These are phyloP conservation scores for Chironomus tentans DNA, from an alignment of 2,888 invertebrate genomes.

Conservation along the genomic window DNA sequence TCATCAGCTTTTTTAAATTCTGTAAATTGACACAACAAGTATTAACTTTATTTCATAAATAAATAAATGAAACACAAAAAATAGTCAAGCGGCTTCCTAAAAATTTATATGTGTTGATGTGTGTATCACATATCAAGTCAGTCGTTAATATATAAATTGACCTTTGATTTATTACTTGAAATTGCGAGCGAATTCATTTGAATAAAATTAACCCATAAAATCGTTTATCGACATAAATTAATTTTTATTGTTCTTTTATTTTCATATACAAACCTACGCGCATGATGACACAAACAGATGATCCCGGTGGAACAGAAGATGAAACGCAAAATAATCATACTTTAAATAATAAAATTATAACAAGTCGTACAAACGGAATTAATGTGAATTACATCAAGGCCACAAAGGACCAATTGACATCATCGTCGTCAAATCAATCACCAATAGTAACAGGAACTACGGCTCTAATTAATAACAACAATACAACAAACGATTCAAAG, in stretches of 20 bases:
- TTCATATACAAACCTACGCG: neutral
- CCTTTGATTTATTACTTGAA: neutral
- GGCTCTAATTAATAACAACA: neutral
- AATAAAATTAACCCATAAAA: slow-evolving; percentile 22
- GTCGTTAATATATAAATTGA: neutral
- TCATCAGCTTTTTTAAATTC: slow-evolving; percentile 4
- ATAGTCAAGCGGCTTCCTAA: neutral
- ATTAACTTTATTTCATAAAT: too few species aligned
- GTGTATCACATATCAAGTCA: neutral
- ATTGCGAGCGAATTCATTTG: neutral
- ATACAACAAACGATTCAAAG: slow-evolving; percentile 51
- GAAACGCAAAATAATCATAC: slow-evolving; percentile 33
- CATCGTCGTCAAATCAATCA: slow-evolving; percentile 21
- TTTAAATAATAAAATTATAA: slow-evolving; percentile 27
- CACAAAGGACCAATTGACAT: slow-evolving; percentile 19
- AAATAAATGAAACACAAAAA: neutral
- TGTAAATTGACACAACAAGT: neutral
- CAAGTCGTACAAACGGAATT: slow-evolving; percentile 15
- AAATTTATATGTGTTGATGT: neutral
- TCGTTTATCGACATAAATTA: neutral
- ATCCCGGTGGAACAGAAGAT: slow-evolving; percentile 37
- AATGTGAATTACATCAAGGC: neutral
- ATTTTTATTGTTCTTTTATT: slow-evolving; percentile 28
- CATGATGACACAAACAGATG: slow-evolving; percentile 33
- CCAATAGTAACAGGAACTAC: slow-evolving; percentile 15